These are phyloP conservation scores for Carterocephalus palaemon DNA, from an alignment of 2,888 invertebrate genomes.

Conservation along the genomic window DNA sequence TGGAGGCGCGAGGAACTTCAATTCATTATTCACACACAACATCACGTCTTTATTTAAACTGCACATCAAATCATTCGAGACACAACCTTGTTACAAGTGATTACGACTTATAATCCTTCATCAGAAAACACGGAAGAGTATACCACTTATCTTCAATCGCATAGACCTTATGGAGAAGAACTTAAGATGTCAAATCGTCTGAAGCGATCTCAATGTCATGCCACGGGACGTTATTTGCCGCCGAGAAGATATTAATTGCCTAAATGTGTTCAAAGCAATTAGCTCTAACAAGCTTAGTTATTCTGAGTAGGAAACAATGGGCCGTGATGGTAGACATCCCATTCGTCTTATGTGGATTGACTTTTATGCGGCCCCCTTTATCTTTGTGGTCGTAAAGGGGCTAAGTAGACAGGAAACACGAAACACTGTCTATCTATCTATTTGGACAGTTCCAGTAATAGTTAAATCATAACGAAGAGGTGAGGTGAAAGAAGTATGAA, in stretches of 20 bases:
- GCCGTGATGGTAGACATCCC: conserved; percentile 10
- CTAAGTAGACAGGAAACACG: background rate
- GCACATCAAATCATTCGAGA: background rate
- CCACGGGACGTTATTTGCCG: conserved; percentile 25
- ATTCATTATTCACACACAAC: conserved; percentile 28
- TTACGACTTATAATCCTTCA: conserved; percentile 18
- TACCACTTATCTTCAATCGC: background rate
- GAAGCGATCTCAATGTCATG: conserved; percentile 27
- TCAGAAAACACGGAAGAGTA: conserved; percentile 20
- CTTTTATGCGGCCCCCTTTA: conserved; percentile 7
- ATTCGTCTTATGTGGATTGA: conserved; percentile 21
- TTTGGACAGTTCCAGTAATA: conserved; percentile 6
- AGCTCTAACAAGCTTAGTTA: conserved; percentile 38
- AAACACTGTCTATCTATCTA: no score
- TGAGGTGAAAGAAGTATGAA: no score
- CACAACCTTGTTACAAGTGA: conserved; percentile 14
- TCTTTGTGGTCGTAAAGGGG: conserved; percentile 3
- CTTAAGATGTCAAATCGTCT: conserved; percentile 1
- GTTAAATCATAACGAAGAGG: no score
- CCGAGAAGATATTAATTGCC: conserved; percentile 38
- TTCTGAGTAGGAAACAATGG: conserved; percentile 29
- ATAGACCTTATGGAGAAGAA: background rate
- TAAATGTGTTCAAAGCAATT: conserved; percentile 42
- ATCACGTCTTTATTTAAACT: conserved; percentile 26
- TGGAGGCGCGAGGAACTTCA: conserved; percentile 14